Evolutionary conservation across 2,797 vertebrate species (phyloP).

Genomic region (Macrochelys suwanniensis): DNA sequence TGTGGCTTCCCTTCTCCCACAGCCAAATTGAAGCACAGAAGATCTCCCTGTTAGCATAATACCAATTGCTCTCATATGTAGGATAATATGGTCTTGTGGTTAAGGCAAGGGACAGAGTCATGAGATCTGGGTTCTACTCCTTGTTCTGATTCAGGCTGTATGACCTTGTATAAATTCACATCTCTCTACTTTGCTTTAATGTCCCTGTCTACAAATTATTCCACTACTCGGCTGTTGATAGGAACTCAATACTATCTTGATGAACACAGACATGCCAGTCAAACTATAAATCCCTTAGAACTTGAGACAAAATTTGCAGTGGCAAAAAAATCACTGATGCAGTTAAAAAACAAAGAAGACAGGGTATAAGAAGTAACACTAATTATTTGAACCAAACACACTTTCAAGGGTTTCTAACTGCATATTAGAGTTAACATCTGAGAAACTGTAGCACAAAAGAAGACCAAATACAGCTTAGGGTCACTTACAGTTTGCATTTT

Average conservation of each 20-base stretch:
- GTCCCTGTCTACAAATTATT: not conserved
- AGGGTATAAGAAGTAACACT: not conserved
- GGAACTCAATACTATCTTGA: not conserved
- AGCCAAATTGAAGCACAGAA: not conserved
- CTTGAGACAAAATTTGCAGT: not conserved
- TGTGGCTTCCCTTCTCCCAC: not conserved
- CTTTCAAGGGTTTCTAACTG: not conserved
- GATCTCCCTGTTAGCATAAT: not conserved
- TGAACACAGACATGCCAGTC: not conserved
- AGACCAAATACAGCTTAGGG: not conserved
- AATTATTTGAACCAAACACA: not conserved
- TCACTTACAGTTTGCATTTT: not conserved
- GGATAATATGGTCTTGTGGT: rapidly evolving
- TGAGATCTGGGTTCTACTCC: not conserved
- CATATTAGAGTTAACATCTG: not conserved
- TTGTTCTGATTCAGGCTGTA: not conserved
- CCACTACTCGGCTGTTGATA: not conserved
- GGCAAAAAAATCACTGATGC: not conserved
- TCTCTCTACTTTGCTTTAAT: not conserved
- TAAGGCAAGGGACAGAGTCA: not conserved
- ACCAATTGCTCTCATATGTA: not conserved
- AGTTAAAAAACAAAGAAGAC: not conserved
- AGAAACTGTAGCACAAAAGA: not conserved
- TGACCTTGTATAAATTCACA: not conserved
- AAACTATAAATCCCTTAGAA: not conserved